Evolutionary conservation across 2,888 invertebrate genomes (phyloP), one percentile per base, ranked within the genome.

Genomic region (Eristalis pertinax): DNA sequence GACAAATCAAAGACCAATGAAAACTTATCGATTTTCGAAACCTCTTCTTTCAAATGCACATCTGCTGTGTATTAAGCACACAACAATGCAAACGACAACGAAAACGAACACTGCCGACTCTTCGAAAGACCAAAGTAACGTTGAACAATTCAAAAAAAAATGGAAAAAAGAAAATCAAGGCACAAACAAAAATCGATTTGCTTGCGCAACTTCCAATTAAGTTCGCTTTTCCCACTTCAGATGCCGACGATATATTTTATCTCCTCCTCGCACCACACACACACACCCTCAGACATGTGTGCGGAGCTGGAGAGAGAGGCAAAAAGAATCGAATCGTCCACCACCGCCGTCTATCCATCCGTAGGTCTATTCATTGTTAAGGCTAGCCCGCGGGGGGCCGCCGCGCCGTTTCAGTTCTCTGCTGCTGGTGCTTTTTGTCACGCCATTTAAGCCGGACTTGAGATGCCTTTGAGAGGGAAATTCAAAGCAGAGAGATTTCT

Each of bases 171-270:
- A 62, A 63, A 56, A 64, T 56, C 50, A 62, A 38, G 43, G 38
- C 69, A 43, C 19, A 56, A 69, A 69, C 68, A 32, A 58, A 81
- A 84, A 87, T 87, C 87, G 87, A 87, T 87, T 87, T 84, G 87
- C 84, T 80, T 87, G 87, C 87, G 87, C 87, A 87, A 84, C 84
- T 84, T 87, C 79, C 87, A 83, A 87, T 87, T 84, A 84, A 84
- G 79, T 80, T 86, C 26, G 79, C 79, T 87, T 84, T 80, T 80
- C 79, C 79, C 84, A 80, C 80, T 84, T 84, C 62, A 70, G 26
- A 81, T 70, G 72, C 72, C 62, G 43, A 62, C 65, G 58, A 85
- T 72, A 82, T 82, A 78, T 67, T 74, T 82, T 74, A 78, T 73
- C 74, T 85, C 62, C 50, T 50, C 50, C 50, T 19, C 50, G n/a